Percentiles rank a stretch among this genome's conserved stretches.
Evolutionary conservation across 2,797 vertebrate species (phyloP).

Genomic region (Petrocephalus schoutedeni): DNA sequence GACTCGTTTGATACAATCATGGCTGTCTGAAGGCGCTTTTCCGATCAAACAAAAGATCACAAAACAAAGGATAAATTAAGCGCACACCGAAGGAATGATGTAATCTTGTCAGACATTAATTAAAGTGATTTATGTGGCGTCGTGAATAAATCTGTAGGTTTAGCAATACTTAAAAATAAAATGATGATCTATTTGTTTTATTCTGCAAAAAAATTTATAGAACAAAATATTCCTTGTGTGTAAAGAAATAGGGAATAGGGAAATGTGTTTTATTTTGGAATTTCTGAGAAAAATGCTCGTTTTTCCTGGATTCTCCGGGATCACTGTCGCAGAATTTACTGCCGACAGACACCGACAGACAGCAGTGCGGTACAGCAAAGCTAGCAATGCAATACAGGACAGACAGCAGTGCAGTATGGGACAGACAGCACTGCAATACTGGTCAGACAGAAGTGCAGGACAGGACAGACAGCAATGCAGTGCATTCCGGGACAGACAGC

Average conservation of each 20-base stretch:
- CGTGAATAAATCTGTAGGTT: slow-evolving; percentile 7
- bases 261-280: background rate
- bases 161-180: background rate
- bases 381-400: no score
- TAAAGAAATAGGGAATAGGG: background rate
- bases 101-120: slow-evolving; percentile 34
- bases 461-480: background rate
- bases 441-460: background rate
- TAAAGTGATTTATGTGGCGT: slow-evolving; percentile 25
- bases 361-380: background rate
- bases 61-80: slow-evolving; percentile 37
- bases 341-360: background rate
- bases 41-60: slow-evolving; percentile 34
- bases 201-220: background rate
- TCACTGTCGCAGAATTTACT: background rate
- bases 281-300: background rate
- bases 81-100: slow-evolving; percentile 33
- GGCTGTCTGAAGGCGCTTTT: slow-evolving; percentile 27
- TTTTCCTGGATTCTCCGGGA: background rate
- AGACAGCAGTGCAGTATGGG: no score
- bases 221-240: background rate
- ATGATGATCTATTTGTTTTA: background rate
- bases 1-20: slow-evolving; percentile 24
- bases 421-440: no score
- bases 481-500: background rate